Evolutionary conservation across 2,888 invertebrate species (phyloP), one percentile per base, ranked within the genome.

Genomic region (Spodoptera littoralis): DNA sequence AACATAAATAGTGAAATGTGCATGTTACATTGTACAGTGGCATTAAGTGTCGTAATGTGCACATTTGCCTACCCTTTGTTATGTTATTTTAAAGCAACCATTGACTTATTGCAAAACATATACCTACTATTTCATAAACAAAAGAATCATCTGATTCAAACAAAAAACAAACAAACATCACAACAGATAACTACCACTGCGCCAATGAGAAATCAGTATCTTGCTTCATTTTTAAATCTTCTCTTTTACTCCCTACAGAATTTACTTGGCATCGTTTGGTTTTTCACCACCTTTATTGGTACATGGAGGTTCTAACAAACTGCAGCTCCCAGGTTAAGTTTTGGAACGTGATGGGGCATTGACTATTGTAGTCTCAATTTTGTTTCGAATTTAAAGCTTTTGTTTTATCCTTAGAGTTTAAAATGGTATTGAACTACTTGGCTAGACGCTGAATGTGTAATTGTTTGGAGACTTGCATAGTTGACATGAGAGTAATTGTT

Each of bases 251-350:
- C 83, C 77, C 79, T 80, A 53, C 74, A 81, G 80, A 83, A 82
- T 81, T 82, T 79, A 76, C 73, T 77, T 79, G 73, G 65, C 70
- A 70, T 47, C 65, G 12, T 13, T 30, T 41, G 48, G 73, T 66
- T 73, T 27, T 55, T 73, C 70, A 58, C 65, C 58, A 65, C 53
- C 13, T 70, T 76, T 56, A 53, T 77, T 66, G 77, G 77, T 77
- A 76, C 79, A 81, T 78, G 77, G 70, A 67, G 76, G 67, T 77
- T 82, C 81, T 79, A 77, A 78, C 72, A 77, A 79, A 81, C 80
- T 36, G 9, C 6, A 36, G 71, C 67, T 41, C 50, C 22, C 60
- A 60, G 69, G 69, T 70, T 76, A 70, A 73, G 66, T 72, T 76
- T 71, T 51, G 59, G 68, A 52, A 83, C 83, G 82, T 84, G 83